Percentiles rank a stretch among this genome's conserved stretches.
Evolutionary conservation across 2,797 vertebrate genomes (phyloP).

Genomic region (Characodon lateralis): DNA sequence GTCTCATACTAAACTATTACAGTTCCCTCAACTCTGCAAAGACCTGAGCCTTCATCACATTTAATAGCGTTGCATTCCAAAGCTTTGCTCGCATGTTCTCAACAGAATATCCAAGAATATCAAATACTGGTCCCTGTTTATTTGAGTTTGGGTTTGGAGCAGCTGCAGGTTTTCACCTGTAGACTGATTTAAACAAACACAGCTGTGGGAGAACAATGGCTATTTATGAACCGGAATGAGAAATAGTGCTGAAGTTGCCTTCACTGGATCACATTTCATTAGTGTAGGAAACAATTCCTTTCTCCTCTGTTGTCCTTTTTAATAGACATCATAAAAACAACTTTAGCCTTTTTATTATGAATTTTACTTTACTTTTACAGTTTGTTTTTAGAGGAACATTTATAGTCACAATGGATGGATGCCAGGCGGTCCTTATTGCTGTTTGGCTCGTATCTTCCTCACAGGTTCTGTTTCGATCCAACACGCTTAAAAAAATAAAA

Average conservation of each 20-base stretch:
- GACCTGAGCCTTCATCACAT: slow-evolving; percentile 2
- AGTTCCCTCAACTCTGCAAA: not conserved
- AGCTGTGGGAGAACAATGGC: slow-evolving; percentile 61
- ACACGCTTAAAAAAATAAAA: not conserved
- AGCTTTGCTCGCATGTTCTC: slow-evolving; percentile 18
- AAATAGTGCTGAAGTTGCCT: slow-evolving; percentile 32
- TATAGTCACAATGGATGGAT: too few species aligned
- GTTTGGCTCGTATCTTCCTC: not conserved
- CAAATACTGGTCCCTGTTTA: slow-evolving; percentile 13
- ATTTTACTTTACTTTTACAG: slow-evolving; percentile 2
- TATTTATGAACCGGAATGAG: slow-evolving; percentile 54
- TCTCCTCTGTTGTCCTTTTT: slow-evolving; percentile 24
- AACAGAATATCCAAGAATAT: slow-evolving; percentile 20
- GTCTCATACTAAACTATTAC: not conserved
- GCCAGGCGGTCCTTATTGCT: not conserved
- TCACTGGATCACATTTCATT: slow-evolving; percentile 55
- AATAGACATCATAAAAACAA: slow-evolving; percentile 57
- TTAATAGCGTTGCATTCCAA: slow-evolving; percentile 9
- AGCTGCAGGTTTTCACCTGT: slow-evolving; percentile 44
- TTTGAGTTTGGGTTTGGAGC: slow-evolving; percentile 22
- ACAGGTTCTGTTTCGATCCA: not conserved
- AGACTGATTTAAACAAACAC: slow-evolving; percentile 62
- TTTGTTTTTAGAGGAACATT: not conserved
- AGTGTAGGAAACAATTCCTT: slow-evolving; percentile 27
- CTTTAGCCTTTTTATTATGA: slow-evolving; percentile 30